Conservation (phyloP, 2,797 vertebrate species). For the Eulemur mongoz region DNA sequence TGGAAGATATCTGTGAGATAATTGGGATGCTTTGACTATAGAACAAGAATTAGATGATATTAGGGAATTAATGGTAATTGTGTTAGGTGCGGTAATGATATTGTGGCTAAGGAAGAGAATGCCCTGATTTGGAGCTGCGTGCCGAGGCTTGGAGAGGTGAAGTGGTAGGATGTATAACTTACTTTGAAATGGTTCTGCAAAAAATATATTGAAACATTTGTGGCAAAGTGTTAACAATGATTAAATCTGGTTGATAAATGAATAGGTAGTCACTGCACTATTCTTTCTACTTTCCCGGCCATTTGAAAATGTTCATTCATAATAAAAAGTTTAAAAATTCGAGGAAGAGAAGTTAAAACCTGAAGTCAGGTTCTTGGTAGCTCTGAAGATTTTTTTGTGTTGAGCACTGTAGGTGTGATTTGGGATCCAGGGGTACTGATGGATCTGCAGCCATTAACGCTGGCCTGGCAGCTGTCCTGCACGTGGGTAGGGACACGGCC, state of each 20-base stretch:
- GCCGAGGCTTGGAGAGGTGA: background rate
- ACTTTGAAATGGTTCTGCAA: background rate
- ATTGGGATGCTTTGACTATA: accelerated
- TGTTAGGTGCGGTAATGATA: background rate
- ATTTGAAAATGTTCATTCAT: background rate
- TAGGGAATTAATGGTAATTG: background rate
- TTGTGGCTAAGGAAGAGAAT: background rate
- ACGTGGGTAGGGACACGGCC: background rate
- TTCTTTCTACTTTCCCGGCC: background rate
- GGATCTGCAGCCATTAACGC: accelerated
- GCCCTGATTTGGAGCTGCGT: background rate
- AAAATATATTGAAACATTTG: background rate
- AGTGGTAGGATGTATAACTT: background rate
- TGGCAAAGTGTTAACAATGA: background rate
- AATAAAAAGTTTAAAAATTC: background rate
- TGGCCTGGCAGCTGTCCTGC: background rate
- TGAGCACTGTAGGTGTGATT: no score
- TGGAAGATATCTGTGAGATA: background rate
- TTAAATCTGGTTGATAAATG: background rate
- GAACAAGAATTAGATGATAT: background rate
- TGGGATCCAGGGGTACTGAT: background rate
- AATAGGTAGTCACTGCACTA: background rate
- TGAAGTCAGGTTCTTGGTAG: background rate
- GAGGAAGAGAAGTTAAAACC: background rate
- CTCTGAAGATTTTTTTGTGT: background rate